Evolutionary conservation across 2,113 vertebrate genomes (phyloP), one percentile per base, ranked within the genome.

Genomic region (Orycteropus afer): DNA sequence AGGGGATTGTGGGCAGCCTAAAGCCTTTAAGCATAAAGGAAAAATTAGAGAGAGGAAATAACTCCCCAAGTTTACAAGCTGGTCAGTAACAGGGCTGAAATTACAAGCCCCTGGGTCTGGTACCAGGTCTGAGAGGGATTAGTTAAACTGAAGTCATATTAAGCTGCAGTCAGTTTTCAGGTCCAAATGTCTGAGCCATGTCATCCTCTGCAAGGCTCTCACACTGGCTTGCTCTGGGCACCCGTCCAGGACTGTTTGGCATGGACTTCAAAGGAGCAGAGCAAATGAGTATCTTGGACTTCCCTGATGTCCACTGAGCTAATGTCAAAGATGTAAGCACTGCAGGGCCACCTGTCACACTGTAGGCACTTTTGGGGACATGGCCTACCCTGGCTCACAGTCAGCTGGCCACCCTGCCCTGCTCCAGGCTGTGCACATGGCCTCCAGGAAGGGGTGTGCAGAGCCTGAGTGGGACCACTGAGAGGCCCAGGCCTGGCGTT

Each of bases 261-360:
- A 0, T 32, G 0, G 79, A 97, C 96, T 97, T 96, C 97, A 98
- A 97, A 98, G 96, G 71, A 51, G 25, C 15, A 23, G 82, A 94
- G 96, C 98, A 98, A 97, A 97, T 98, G 97, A 98, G 93, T 47
- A 7, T 47, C 2, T 29, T 40, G 76, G 37, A 74, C 89, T 94
- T 87, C 57, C 63, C 91, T 40, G 45, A 37, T 27, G 40, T 2
- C 83, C 13, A 10, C 20, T 29, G 84, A 80, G 55, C 1, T 0
- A 77, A 34, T 0, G 0, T 74, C 73, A 91, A 84, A 97, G 95
- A 94, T 67, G 27, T 59, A 25, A 77, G 65, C 2, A 89, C 40
- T 3, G 5, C 23, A 1, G 51, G 93, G 74, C 86, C 98, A 98
- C 98, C 98, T 98, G 98, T 96, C 96, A 3, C 59, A 71, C 0